phyloP scores from a whole-genome alignment of 2,113 vertebrate genomes.

The Malurus cyaneus region DNA sequence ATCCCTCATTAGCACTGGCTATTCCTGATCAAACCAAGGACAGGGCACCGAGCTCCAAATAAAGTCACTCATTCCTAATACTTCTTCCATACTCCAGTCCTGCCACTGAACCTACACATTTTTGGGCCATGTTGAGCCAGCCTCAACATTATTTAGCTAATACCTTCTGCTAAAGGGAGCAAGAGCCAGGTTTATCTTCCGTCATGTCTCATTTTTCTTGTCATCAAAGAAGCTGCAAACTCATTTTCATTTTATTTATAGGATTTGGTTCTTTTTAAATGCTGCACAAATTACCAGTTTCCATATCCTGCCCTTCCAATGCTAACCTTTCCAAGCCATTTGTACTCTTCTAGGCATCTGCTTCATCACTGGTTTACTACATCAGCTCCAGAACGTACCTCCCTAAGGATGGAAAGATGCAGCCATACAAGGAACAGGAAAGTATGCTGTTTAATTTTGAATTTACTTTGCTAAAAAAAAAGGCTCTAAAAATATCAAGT shows the following conservation, averaged over 20 bases:
- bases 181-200: background rate
- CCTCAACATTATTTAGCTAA: too few relatives aligned
- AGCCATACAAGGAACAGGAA: slow-evolving; percentile 52
- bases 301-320: background rate
- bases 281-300: background rate
- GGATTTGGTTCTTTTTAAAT: background rate
- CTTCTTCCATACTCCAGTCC: background rate
- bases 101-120: background rate
- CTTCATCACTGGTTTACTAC: slow-evolving; percentile 8
- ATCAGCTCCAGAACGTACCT: background rate
- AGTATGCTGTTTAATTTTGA: slow-evolving; percentile 19
- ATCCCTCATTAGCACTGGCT: background rate
- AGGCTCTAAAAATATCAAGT: slow-evolving; percentile 38
- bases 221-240: background rate
- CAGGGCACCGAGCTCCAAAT: background rate
- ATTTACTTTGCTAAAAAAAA: slow-evolving; percentile 38
- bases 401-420: slow-evolving; percentile 8
- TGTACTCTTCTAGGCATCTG: background rate
- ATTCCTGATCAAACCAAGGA: background rate
- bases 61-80: background rate
- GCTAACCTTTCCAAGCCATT: background rate
- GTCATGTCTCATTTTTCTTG: background rate
- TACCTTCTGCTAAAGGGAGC: background rate
- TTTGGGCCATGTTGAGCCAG: background rate
- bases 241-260: background rate